phyloP scores from a whole-genome alignment of 2,888 invertebrate genomes.

The Tryphoninae sp. region DNA sequence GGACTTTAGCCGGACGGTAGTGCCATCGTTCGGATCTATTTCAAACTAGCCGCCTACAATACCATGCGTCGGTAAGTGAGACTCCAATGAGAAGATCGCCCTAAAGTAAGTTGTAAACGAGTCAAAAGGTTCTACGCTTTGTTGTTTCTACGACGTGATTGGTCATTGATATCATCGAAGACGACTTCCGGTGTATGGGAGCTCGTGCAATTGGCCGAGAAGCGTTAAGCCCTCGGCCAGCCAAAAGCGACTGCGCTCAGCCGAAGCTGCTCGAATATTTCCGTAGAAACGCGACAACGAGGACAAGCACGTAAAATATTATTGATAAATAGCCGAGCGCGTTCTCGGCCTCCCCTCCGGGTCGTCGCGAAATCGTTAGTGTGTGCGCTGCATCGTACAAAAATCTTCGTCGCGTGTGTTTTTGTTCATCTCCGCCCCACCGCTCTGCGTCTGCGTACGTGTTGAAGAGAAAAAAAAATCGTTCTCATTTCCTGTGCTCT shows the following conservation, averaged over 20 bases:
- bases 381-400: not conserved
- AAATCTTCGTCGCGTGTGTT: not conserved
- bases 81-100: not conserved
- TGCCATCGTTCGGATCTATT: not conserved
- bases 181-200: slow-evolving; percentile 75
- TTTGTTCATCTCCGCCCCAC: slow-evolving; percentile 4
- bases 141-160: slow-evolving; percentile 65
- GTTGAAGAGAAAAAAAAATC: slow-evolving; percentile 33
- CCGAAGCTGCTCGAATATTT: slow-evolving; percentile 18
- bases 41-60: not conserved
- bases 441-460: slow-evolving; percentile 38
- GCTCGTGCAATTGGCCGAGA: slow-evolving; percentile 75
- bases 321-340: slow-evolving; percentile 49
- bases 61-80: slow-evolving; percentile 7
- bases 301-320: slow-evolving; percentile 25
- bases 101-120: not conserved
- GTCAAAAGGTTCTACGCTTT: slow-evolving; percentile 22
- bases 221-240: slow-evolving; percentile 7
- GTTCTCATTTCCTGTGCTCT: slow-evolving; percentile 56
- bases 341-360: not conserved
- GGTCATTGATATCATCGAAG: slow-evolving; percentile 69
- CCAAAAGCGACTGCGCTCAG: slow-evolving; percentile 17
- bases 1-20: not conserved
- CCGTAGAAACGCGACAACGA: slow-evolving; percentile 29
- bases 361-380: not conserved